phyloP scores from a whole-genome alignment of 2,113 vertebrate species.

The Abramis brama region DNA sequence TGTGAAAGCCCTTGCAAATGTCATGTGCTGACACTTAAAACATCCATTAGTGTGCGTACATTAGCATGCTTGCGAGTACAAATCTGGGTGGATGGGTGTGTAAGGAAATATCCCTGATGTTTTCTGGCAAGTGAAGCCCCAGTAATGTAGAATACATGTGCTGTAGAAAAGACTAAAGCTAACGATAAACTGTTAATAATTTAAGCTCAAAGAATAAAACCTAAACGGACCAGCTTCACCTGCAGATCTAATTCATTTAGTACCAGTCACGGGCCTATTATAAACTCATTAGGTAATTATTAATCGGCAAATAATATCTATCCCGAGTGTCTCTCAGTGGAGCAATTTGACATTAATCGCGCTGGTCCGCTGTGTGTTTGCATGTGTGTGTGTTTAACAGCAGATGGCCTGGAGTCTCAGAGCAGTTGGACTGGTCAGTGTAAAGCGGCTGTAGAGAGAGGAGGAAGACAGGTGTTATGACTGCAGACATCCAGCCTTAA shows the following conservation, averaged over 20 bases:
- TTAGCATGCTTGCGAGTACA: constrained; percentile 1
- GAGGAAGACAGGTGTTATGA: constrained; percentile 34
- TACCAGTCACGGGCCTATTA: constrained; percentile 24
- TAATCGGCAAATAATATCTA: constrained; percentile 39
- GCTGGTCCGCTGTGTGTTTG: constrained; percentile 1
- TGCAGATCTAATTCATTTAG: constrained; percentile 24
- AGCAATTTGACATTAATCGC: constrained; percentile 27
- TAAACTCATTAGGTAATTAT: constrained; percentile 41
- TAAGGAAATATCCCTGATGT: constrained; percentile 33
- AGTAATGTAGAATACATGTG: constrained; percentile 5
- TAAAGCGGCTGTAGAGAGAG: constrained; percentile 1
- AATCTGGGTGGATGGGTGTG: constrained; percentile 1
- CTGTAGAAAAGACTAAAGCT: neutral
- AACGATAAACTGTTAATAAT: constrained; percentile 9
- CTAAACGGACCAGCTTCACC: constrained; percentile 1
- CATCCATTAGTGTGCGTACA: constrained; percentile 24
- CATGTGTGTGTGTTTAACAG: constrained; percentile 57
- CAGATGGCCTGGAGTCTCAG: constrained; percentile 70
- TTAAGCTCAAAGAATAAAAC: constrained; percentile 12
- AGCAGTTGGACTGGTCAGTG: constrained; percentile 35
- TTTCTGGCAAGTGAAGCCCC: neutral
- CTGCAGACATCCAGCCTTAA: constrained; percentile 18
- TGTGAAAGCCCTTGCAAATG: constrained; percentile 34
- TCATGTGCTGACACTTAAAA: constrained; percentile 50
- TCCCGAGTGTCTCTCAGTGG: constrained; percentile 22